phyloP scores from a whole-genome alignment of 1,140 invertebrate genomes.

The Brachionus asplanchnoidis region DNA sequence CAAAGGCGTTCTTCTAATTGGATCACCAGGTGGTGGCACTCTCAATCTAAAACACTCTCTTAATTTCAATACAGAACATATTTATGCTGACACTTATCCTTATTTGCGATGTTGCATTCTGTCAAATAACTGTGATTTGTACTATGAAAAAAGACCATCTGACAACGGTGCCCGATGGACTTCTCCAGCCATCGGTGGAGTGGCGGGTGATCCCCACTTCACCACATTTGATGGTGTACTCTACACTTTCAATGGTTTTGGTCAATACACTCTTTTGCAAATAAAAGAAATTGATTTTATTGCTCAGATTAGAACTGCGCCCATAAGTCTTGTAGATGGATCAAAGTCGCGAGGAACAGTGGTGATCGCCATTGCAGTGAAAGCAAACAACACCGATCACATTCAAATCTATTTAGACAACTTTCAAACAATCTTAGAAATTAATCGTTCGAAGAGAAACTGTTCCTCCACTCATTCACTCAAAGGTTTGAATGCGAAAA shows the following conservation, averaged over 20 bases:
- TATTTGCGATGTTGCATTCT: not conserved
- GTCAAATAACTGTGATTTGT: not conserved
- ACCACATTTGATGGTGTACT: constrained; percentile 43
- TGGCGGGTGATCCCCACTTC: constrained; percentile 44
- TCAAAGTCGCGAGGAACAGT: constrained; percentile 39
- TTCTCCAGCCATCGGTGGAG: not conserved
- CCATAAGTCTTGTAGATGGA: not conserved
- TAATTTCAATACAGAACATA: not conserved
- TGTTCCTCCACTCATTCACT: not conserved
- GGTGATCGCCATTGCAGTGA: constrained; percentile 42
- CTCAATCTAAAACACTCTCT: not conserved
- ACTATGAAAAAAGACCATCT: not conserved
- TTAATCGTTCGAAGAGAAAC: not conserved
- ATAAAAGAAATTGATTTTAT: constrained; percentile 5
- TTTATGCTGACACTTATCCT: not conserved
- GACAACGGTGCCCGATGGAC: not conserved
- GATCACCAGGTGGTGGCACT: not conserved
- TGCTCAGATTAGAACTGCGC: constrained; percentile 41
- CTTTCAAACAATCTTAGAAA: not conserved
- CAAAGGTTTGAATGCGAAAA: not conserved
- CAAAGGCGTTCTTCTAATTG: not conserved
- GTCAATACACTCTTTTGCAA: constrained; percentile 42
- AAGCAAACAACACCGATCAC: not conserved
- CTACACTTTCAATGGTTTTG: constrained; percentile 46
- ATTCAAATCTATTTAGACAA: constrained; percentile 39